phyloP scores from a whole-genome alignment of 2,113 vertebrate genomes.

The Oceanodroma tethys region DNA sequence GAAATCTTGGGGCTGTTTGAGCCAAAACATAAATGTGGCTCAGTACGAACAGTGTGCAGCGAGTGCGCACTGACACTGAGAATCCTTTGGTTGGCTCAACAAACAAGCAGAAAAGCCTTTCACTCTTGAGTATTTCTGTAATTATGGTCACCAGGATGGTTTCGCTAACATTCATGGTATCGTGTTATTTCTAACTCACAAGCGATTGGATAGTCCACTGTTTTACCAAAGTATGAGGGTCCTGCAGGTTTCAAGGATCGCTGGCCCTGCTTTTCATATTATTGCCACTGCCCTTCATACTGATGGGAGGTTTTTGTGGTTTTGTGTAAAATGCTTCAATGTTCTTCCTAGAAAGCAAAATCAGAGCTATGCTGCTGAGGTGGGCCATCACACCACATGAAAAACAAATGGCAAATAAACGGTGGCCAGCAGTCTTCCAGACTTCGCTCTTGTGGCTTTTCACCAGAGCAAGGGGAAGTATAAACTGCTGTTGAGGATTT shows the following conservation, averaged over 20 bases:
- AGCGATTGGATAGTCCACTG: fast-evolving
- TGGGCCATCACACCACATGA: not conserved
- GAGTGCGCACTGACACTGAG: not conserved
- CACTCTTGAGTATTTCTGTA: not conserved
- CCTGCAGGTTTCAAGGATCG: not conserved
- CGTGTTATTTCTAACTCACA: not conserved
- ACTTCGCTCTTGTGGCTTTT: not conserved
- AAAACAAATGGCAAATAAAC: not conserved
- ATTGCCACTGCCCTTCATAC: not conserved
- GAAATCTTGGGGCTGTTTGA: not conserved
- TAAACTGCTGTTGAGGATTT: not conserved
- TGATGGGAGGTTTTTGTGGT: not conserved
- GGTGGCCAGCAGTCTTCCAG: not conserved
- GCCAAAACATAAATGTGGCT: not conserved
- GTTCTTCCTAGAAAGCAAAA: not conserved
- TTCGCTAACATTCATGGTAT: not conserved
- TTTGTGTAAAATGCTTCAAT: not conserved
- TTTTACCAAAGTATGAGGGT: not conserved
- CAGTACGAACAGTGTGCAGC: fast-evolving
- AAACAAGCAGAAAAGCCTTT: not conserved
- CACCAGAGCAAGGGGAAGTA: not conserved
- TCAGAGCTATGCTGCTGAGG: not conserved
- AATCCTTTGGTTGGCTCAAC: not conserved
- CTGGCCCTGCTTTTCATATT: not conserved
- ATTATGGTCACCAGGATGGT: not conserved